A percentile compares a stretch with the other conserved stretches of the same genome.
These are phyloP conservation scores for Athalia circularis DNA, from an alignment of 2,888 invertebrate species.

Conservation along the genomic window DNA sequence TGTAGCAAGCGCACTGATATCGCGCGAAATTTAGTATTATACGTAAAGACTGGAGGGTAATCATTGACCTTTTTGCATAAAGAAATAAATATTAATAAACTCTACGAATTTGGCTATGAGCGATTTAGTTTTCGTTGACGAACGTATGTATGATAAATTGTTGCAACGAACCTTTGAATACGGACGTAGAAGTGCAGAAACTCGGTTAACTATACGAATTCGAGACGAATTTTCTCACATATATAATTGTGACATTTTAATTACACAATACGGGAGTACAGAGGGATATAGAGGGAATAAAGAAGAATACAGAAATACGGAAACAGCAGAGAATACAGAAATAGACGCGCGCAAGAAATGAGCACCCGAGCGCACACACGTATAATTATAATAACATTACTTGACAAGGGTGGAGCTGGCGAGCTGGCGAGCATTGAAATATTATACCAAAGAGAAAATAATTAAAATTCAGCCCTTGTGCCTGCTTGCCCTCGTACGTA, in stretches of 20 bases:
- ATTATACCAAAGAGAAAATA: constrained; percentile 74
- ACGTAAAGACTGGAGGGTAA: no score
- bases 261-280: constrained; percentile 61
- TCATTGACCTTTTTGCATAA: no score
- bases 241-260: constrained; percentile 67
- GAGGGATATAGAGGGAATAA: constrained; percentile 52
- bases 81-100: no score
- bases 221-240: constrained; percentile 26
- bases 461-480: constrained; percentile 74
- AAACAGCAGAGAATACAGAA: constrained; percentile 38
- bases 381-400: constrained; percentile 75
- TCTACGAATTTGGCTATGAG: no score
- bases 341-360: constrained; percentile 65
- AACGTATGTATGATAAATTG: background rate
- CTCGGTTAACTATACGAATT: constrained; percentile 28
- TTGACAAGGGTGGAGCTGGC: constrained; percentile 70
- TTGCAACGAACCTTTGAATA: background rate
- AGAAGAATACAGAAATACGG: constrained; percentile 49
- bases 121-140: background rate
- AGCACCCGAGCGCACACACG: constrained; percentile 59
- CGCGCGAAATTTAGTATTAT: no score
- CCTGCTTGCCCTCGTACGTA: constrained; percentile 60
- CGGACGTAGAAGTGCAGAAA: constrained; percentile 11
- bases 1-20: no score
- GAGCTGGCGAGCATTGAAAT: constrained; percentile 72